phyloP scores from a whole-genome alignment of 2,797 vertebrate species.

The Geotrypetes seraphini region DNA sequence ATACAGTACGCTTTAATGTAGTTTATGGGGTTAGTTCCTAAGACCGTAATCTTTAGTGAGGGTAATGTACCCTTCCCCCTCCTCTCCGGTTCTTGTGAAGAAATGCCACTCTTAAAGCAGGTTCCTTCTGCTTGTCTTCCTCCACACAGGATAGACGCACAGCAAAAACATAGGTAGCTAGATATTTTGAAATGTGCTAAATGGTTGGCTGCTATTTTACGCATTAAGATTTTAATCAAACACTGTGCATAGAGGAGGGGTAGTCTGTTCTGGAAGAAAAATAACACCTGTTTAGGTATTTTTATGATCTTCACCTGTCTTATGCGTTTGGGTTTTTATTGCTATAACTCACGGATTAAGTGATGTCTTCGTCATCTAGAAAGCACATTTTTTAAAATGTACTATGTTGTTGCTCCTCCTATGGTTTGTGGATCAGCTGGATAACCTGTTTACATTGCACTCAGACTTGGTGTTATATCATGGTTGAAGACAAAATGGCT shows the following conservation, averaged over 20 bases:
- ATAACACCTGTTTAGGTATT: slow-evolving; percentile 4
- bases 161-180: slow-evolving; percentile 15
- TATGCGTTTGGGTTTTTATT: neutral
- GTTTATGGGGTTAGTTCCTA: neutral
- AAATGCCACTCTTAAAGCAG: slow-evolving; percentile 1
- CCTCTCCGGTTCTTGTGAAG: too few relatives aligned
- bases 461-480: slow-evolving; percentile 33
- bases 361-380: neutral
- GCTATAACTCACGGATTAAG: neutral
- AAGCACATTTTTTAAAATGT: neutral
- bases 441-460: slow-evolving; percentile 35
- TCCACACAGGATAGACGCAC: too few relatives aligned
- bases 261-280: slow-evolving; percentile 10
- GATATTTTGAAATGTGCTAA: slow-evolving; percentile 10
- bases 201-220: slow-evolving; percentile 7
- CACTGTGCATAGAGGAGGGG: slow-evolving; percentile 15
- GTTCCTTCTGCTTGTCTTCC: too few relatives aligned
- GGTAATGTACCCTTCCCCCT: slow-evolving; percentile 7
- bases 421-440: neutral
- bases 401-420: neutral
- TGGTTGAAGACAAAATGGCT: slow-evolving; percentile 49
- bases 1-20: neutral
- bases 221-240: slow-evolving; percentile 10
- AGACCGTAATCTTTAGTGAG: too few relatives aligned
- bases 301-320: neutral